Evolutionary conservation across 2,113 vertebrate genomes (phyloP), one percentile per base, ranked within the genome.

Genomic region (Galemys pyrenaicus): DNA sequence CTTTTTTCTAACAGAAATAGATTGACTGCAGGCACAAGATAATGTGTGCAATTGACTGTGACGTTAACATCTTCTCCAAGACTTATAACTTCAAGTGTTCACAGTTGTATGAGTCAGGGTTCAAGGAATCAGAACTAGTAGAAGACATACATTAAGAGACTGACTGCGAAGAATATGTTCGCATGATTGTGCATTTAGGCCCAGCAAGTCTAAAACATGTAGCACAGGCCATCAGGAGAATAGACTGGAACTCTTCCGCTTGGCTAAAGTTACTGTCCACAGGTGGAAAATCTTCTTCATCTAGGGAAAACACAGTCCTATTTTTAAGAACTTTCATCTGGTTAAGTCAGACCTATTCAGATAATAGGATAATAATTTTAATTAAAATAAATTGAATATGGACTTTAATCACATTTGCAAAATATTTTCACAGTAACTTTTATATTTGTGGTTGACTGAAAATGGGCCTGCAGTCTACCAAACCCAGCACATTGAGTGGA

Each of bases 351-450:
- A 6, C 51, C 35, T 26, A 28, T 68, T 67, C 60, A 60, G 4
- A 71, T 56, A 67, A 93, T 20, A 9, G 68, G 32, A 74, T 62
- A 71, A 65, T 62, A 51, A 51, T 12, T n/a, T 87, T 78, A 82
- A 91, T 49, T 86, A 82, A 89, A 86, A 39, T 46, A 74, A 56
- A 89, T 15, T 83, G 54, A 74, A n/a, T 28, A 32, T 89, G 30
- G 35, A 51, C 32, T 37, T 94, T 49, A 94, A 92, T 86, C 46
- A 70, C 20, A 74, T 70, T 26, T 32, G 39, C 17, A 95, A 37
- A 67, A 56, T 79, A 65, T 35, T 49, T 87, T 92, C 22, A 78
- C 9, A 71, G 39, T 15, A 78, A 60, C 26, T 1, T 5, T 4
- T 68, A 83, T 37, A 80, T 64, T 70, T 68, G 1, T 10, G 10